Evolutionary conservation across 2,113 vertebrate genomes (phyloP).

Genomic region (Eretmochelys imbricata): DNA sequence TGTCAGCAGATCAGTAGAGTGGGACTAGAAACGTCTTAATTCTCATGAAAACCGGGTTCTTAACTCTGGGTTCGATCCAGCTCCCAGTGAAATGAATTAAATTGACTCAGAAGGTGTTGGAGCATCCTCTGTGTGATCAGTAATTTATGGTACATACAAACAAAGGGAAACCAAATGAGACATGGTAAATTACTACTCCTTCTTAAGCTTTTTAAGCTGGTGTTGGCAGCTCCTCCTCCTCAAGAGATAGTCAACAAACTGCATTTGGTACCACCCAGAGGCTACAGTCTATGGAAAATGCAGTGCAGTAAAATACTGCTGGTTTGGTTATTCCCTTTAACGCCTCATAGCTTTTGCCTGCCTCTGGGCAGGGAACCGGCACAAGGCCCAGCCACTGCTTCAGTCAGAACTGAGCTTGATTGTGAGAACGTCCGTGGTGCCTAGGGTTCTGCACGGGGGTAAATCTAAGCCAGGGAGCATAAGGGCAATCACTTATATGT

Average conservation of each 20-base stretch:
- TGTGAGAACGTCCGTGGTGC: neutral
- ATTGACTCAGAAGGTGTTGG: neutral
- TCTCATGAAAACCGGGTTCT: conserved; percentile 4
- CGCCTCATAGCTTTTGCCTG: neutral
- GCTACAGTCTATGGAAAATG: neutral
- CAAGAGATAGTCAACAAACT: neutral
- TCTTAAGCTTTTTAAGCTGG: neutral
- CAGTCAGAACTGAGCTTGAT: neutral
- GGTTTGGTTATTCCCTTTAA: neutral
- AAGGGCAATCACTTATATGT: neutral
- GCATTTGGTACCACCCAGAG: too few species aligned
- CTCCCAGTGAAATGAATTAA: neutral
- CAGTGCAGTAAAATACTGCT: neutral
- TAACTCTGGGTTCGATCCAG: neutral
- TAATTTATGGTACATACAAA: neutral
- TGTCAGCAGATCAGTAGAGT: neutral
- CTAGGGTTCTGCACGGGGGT: neutral
- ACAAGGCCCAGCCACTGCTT: neutral
- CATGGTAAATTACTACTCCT: neutral
- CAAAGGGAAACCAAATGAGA: neutral
- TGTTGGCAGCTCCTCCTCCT: neutral
- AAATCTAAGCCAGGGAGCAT: neutral
- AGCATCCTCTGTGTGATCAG: neutral
- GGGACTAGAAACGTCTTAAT: neutral
- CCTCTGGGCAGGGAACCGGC: neutral